A percentile compares a stretch with the other conserved stretches of the same genome.
Conservation (phyloP, 2,888 invertebrate species). For the Dione juno region DNA sequence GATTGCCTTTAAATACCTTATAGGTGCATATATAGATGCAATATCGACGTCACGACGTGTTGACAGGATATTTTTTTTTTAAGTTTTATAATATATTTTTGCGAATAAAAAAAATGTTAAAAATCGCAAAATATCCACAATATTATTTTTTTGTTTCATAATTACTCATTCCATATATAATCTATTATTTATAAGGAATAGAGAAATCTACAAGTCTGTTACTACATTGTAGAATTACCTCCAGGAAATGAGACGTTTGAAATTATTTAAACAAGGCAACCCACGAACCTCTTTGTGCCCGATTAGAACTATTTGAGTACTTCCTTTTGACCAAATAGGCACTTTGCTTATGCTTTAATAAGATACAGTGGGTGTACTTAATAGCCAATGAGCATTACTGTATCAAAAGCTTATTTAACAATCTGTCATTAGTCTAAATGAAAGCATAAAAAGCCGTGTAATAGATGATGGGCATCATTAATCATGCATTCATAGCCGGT, state of each 20-base stretch:
- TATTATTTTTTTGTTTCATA: not conserved
- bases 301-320: constrained; percentile 35
- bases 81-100: too few species aligned
- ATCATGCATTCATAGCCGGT: constrained; percentile 72
- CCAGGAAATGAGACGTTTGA: constrained; percentile 30
- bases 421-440: constrained; percentile 52
- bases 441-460: constrained; percentile 52
- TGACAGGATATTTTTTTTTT: too few species aligned
- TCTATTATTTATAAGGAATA: not conserved
- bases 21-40: too few species aligned
- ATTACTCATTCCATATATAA: not conserved
- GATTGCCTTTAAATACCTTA: too few species aligned
- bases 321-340: constrained; percentile 36
- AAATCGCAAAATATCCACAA: too few species aligned
- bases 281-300: constrained; percentile 43
- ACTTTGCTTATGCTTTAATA: constrained; percentile 26
- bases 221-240: constrained; percentile 1
- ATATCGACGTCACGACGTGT: too few species aligned
- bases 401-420: constrained; percentile 51
- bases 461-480: constrained; percentile 59
- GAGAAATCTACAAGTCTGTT: not conserved
- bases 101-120: too few species aligned
- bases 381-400: constrained; percentile 48
- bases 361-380: constrained; percentile 40
- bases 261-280: constrained; percentile 42